Base-by-base conservation (phyloP, 2,797 vertebrate genomes). In the Onychomys arenicola region DNA sequence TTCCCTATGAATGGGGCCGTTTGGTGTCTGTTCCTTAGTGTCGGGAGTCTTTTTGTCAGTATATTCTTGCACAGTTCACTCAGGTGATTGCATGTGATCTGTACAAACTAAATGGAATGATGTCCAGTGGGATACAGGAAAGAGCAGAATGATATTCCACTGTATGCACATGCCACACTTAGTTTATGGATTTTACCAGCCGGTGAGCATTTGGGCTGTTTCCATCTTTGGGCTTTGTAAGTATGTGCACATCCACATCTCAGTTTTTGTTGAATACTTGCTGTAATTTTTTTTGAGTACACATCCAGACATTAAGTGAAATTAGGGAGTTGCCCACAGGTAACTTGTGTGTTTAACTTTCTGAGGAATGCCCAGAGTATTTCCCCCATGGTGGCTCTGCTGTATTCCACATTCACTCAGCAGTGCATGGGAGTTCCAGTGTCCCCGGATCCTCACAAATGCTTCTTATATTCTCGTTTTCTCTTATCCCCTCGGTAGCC, bases 101-200 rank as follows among this genome's bases (percentile, higher is more conserved):
- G 55, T 40, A 7, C 25, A 43, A 57, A 89, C 10, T 32, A 34
- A 46, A 61, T 46, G 87, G 71, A 61, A 46, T 76, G 71, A 46
- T 6, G 59, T 4, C 11, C 55, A 40, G 0, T 29, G 29, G n/a
- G 34, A 25, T 6, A 14, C n/a, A 10, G 6, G 49, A 46, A 76
- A 75, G 57, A 61, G 40, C 77, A 23, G 57, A 76, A 6, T 93
- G 65, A 67, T 63, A n/a, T 17, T 73, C 59, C 7, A 1, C 5
- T 73, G 80, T 6, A 1, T 23, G 34, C 25, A 5, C 0, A 6
- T 8, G 10, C 4, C 14, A 7, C 25, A 12, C 6, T 46, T 32
- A 27, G 57, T 81, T 37, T 73, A 34, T 49, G 8, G 17, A 0
- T 59, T 59, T 88, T n/a, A 27, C 63, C 49, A 29, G 21, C 17